Evolutionary conservation across 2,888 invertebrate species (phyloP), one percentile per base, ranked within the genome.

Genomic region (Syrista parreyssii): DNA sequence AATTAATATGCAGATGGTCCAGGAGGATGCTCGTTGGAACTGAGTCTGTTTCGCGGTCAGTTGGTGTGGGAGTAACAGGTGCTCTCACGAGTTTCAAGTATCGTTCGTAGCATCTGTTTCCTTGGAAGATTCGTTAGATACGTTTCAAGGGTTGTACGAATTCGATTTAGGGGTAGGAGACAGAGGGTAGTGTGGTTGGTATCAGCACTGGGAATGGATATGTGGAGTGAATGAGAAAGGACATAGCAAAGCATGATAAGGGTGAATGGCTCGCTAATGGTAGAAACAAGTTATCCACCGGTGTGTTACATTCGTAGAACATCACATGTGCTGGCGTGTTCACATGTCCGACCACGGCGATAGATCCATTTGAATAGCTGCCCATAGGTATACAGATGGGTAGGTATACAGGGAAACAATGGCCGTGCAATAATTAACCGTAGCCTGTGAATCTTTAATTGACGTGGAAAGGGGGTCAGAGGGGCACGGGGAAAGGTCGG

Each of bases 51-150:
- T 55, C 55, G 55, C 55, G 55, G 55, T 55, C 55, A 55, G 9
- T 23, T 23, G 55, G 74, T 68, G 78, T 76, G 79, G 76, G 84
- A 85, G 88, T 88, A 89, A 89, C 89, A 88, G 89, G 88, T 89
- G 87, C 85, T 84, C 77, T 23, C 55, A 55, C 1, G 55, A 55
- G 55, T 55, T 55, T 23, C 55, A 23, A 55, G 55, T 55, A 55
- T 55, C 23, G 55, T 23, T 55, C 55, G 55, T 23, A 23, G 55
- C 55, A 55, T 55, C 55, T 55, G 55, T 23, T 55, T 55, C 55
- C 55, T 55, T 55, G 55, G 4, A 23, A 23, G 55, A 55, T 55
- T 55, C 55, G 55, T 23, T 55, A 23, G 55, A 55, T 55, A 55
- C 55, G 55, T 55, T 55, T 55, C 55, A 9, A 55, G 55, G 55